A percentile compares a stretch with the other conserved stretches of the same genome.
Evolutionary conservation across 2,797 vertebrate genomes (phyloP).

Genomic region (Micrastur ruficollis): DNA sequence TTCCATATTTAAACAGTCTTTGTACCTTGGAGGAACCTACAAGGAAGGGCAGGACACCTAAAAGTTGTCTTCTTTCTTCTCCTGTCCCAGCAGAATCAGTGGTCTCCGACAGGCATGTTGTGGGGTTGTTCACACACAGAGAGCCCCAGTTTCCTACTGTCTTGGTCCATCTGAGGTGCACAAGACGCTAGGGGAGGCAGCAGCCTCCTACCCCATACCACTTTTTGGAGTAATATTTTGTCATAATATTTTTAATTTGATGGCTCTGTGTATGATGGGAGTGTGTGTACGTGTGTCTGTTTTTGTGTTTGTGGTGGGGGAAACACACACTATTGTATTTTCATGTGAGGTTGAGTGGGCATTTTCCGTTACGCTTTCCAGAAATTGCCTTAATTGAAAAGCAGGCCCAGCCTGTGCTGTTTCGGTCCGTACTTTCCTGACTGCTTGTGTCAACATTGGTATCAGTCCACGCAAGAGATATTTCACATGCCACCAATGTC

Average conservation of each 20-base stretch:
- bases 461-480: not conserved
- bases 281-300: not conserved
- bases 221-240: not conserved
- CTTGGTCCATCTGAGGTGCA: not conserved
- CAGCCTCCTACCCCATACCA: not conserved
- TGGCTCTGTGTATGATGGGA: not conserved
- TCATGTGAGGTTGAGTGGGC: not conserved
- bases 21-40: not conserved
- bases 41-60: not conserved
- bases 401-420: not conserved
- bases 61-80: not conserved
- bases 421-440: not conserved
- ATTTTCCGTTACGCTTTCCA: not conserved
- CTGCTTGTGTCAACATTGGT: accelerated
- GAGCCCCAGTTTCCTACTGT: not conserved
- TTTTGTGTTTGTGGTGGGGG: not conserved
- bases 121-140: accelerated
- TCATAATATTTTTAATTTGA: not conserved
- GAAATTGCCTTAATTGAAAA: not conserved
- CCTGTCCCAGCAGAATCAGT: not conserved
- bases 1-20: not conserved
- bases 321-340: not conserved
- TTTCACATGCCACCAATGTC: not conserved
- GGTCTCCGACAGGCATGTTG: accelerated
- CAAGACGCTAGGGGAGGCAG: not conserved